Evolutionary conservation across 2,888 invertebrate genomes (phyloP), one percentile per base, ranked within the genome.

Genomic region (Subacronicta megacephala): DNA sequence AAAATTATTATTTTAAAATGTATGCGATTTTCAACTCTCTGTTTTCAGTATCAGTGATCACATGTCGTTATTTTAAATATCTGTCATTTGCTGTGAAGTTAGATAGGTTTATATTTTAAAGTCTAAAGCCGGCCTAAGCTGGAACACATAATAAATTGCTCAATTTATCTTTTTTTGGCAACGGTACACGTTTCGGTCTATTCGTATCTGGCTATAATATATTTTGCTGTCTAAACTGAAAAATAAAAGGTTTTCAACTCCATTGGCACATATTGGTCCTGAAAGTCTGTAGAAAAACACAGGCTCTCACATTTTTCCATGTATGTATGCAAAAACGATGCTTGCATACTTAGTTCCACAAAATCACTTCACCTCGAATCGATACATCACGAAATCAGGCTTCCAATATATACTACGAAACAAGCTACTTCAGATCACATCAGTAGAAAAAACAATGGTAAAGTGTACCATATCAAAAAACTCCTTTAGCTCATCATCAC

Each of bases 111-210:
- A 75, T 64, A 71, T 75, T 77, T 68, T 62, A 45, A 60, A 77
- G 29, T 50, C 60, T 51, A 66, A 63, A 75, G 55, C 62, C 44
- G 62, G 51, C 70, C 66, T 71, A 67, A 76, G 63, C 78, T 70
- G 62, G 58, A 61, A 68, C 58, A 58, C 61, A 18, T 55, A 68
- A 77, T 69, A 70, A 78, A 78, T 76, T 69, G 67, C 47, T 49
- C 72, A 61, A 78, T 78, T 74, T 76, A 76, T 76, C 72, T 78
- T 78, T 69, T 77, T 78, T 76, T 76, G 74, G 78, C 76, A 77
- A 64, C 78, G 53, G 45, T 64, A 59, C 57, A 59, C 55, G 58
- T 36, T 65, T 68, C 59, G 53, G 60, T 62, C 51, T 76, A 74
- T 60, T 61, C 61, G 71, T 70, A 67, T 73, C 62, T 59, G 58